Conservation (phyloP, 2,888 invertebrate species). For the Ichneumoninae sp. region DNA sequence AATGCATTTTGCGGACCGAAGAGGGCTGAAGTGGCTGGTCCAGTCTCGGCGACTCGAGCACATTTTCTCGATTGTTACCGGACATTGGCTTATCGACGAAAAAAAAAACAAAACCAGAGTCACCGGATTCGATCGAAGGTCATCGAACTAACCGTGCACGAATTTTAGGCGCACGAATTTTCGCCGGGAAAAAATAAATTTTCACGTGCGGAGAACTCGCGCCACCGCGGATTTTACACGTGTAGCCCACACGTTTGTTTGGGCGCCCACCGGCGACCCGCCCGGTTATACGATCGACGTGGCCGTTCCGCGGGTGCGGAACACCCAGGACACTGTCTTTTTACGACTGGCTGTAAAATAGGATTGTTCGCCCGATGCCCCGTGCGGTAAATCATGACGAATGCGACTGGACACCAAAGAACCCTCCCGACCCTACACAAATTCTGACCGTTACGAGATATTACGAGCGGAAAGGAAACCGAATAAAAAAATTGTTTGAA, state of each 20-base stretch:
- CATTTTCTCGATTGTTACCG: conserved; percentile 20
- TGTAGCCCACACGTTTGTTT: conserved; percentile 24
- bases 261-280: background rate
- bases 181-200: conserved; percentile 4
- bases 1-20: conserved; percentile 26
- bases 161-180: conserved; percentile 1
- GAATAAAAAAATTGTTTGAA: conserved; percentile 2
- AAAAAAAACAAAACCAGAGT: conserved; percentile 34
- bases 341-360: conserved; percentile 63
- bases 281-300: conserved; percentile 27
- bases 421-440: conserved; percentile 30
- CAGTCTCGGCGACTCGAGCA: background rate
- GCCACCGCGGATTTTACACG: background rate
- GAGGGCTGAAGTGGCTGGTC: background rate
- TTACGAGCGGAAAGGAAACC: conserved; percentile 17
- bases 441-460: conserved; percentile 15
- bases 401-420: conserved; percentile 30
- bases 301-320: conserved; percentile 22
- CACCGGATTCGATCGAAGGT: conserved; percentile 10
- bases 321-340: conserved; percentile 37
- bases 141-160: conserved; percentile 10
- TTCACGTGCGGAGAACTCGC: background rate
- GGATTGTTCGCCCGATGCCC: conserved; percentile 44
- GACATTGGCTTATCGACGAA: conserved; percentile 11
- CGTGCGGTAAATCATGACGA: conserved; percentile 46